Evolutionary conservation across 2,888 invertebrate species (phyloP), one percentile per base, ranked within the genome.

Genomic region (Fragum sueziense): DNA sequence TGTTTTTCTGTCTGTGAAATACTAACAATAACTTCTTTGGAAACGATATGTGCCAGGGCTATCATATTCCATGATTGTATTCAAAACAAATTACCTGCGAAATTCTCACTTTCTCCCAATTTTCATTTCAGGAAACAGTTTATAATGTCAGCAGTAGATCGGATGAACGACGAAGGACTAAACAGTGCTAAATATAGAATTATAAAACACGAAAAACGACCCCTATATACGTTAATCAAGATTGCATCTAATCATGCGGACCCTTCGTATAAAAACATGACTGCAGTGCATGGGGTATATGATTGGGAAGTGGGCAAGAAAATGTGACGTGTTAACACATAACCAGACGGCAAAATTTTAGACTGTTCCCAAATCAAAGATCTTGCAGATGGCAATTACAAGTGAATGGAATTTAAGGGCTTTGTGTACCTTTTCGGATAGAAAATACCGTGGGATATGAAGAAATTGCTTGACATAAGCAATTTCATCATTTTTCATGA

Each of bases 101-200:
- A 1, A 47, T 47, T 47, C 47, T 47, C 47, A 2, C 2, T 47
- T 47, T 47, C 6, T 20, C 1, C 2, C 47, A 20, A 6, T 47
- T 14, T 47, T 4, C n/a, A 47, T 33, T 33, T 0, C 41, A 65
- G 65, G 27, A 37, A 65, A 22, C 37, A 65, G 41, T 65, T 65
- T 27, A 65, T 65, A 20, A 65, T 65, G 65, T 34, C 37, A 65
- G 65, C 65, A 9, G 65, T 65, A 3, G 65, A 65, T 11, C 33
- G 65, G 34, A 65, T 65, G 65, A 2, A n/a, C 11, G 41, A n/a
- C 2, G 65, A 65, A n/a, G 65, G 65, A 14, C 20, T 65, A 41
- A 65, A 65, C 41, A 65, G 65, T 37, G 65, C 65, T 9, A 41
- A 41, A 65, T 65, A 65, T 34, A n/a, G 27, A n/a, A 41, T 65